Evolutionary conservation across 2,797 vertebrate species (phyloP).

Genomic region (Lemur catta): DNA sequence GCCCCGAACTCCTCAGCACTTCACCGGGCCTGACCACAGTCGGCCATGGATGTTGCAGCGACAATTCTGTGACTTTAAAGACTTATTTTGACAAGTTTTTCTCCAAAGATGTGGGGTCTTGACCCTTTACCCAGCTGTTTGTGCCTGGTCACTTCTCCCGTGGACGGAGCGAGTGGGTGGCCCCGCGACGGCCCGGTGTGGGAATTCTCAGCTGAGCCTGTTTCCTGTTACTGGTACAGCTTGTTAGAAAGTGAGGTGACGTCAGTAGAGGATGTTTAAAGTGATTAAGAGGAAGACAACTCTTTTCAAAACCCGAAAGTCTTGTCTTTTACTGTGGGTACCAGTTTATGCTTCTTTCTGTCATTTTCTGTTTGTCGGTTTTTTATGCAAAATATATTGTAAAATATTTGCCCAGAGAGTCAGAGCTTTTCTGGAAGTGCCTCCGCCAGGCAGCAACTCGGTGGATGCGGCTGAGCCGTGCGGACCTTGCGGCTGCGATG

Average conservation of each 20-base stretch:
- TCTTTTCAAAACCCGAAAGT: not conserved
- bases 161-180: not conserved
- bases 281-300: not conserved
- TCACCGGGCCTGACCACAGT: not conserved
- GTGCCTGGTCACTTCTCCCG: not conserved
- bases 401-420: not conserved
- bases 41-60: not conserved
- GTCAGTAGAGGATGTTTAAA: not conserved
- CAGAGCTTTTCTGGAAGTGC: not conserved
- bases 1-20: not conserved
- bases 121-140: not conserved
- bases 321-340: not conserved
- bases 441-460: not conserved
- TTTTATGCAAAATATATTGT: not conserved
- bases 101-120: not conserved
- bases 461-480: too few relatives aligned
- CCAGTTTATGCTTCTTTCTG: not conserved
- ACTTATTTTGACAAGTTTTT: not conserved
- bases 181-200: rapidly evolving
- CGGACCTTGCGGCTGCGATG: too few relatives aligned
- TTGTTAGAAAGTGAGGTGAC: too few relatives aligned
- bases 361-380: not conserved
- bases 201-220: too few relatives aligned
- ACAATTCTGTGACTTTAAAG: not conserved
- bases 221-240: not conserved